Evolutionary conservation across 2,888 invertebrate species (phyloP).

Genomic region (Dyspetes luteomarginatus): DNA sequence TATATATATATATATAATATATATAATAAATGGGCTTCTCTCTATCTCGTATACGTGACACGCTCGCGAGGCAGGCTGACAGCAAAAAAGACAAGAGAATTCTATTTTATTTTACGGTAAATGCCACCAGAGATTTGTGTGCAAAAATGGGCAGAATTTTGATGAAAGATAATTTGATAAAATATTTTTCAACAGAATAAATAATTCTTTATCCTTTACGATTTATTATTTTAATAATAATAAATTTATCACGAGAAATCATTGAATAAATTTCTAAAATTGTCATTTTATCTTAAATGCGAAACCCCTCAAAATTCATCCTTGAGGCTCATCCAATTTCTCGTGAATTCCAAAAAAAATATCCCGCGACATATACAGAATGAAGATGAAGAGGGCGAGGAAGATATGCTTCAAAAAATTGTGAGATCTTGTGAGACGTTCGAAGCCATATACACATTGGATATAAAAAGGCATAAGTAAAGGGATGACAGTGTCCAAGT

Average conservation of each 20-base stretch:
- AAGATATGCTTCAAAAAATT: conserved; percentile 25
- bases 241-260: too few species aligned
- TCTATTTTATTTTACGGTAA: not conserved
- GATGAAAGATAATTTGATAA: not conserved
- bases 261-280: too few species aligned
- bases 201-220: not conserved
- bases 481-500: conserved; percentile 73
- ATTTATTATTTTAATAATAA: too few species aligned
- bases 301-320: not conserved
- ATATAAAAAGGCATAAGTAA: conserved; percentile 76
- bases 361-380: not conserved
- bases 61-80: conserved; percentile 17
- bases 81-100: not conserved
- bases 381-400: conserved; percentile 6
- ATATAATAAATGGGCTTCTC: not conserved
- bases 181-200: not conserved
- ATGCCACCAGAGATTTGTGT: not conserved
- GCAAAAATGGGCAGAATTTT: not conserved
- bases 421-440: conserved; percentile 64
- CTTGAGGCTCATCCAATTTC: conserved; percentile 6
- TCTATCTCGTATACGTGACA: not conserved
- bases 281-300: too few species aligned
- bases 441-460: conserved; percentile 62
- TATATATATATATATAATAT: not conserved
- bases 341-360: not conserved